These are phyloP conservation scores for Atherinomorus stipes DNA, from an alignment of 2,113 vertebrate genomes.

Conservation along the genomic window DNA sequence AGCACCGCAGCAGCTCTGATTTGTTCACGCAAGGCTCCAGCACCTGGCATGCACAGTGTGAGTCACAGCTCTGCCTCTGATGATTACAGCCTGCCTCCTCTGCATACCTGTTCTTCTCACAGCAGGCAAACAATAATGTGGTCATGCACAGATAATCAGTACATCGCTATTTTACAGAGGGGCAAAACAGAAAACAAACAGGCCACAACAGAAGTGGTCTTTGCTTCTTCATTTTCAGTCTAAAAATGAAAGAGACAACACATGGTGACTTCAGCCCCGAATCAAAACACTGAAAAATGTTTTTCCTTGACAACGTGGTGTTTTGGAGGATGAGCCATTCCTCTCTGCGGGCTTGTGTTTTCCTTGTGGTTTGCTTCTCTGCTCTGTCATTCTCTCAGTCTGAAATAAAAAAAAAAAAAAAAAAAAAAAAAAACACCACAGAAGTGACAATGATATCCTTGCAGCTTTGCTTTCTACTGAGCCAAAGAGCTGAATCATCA, in stretches of 20 bases:
- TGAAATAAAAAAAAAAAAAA: constrained; percentile 32
- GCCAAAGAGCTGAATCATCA: constrained; percentile 30
- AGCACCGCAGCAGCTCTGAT: constrained; percentile 1
- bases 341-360: constrained; percentile 33
- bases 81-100: constrained; percentile 55
- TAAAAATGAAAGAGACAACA: constrained; percentile 25
- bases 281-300: constrained; percentile 22
- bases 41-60: constrained; percentile 32
- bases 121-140: constrained; percentile 20
- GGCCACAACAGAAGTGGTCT: neutral
- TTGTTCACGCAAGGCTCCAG: constrained; percentile 15
- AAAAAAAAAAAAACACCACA: neutral
- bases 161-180: constrained; percentile 5
- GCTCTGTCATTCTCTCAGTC: constrained; percentile 37
- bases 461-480: constrained; percentile 50
- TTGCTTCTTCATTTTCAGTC: neutral
- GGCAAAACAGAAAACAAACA: constrained; percentile 8
- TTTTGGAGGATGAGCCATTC: constrained; percentile 38
- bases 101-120: constrained; percentile 42
- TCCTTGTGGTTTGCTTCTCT: constrained; percentile 21
- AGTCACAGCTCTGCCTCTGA: constrained; percentile 42
- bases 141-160: neutral
- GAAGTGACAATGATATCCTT: constrained; percentile 55
- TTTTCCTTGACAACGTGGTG: constrained; percentile 37
- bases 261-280: constrained; percentile 20